Conservation (phyloP, 1,140 invertebrate genomes). For the Caenorhabditis brenneri region DNA sequence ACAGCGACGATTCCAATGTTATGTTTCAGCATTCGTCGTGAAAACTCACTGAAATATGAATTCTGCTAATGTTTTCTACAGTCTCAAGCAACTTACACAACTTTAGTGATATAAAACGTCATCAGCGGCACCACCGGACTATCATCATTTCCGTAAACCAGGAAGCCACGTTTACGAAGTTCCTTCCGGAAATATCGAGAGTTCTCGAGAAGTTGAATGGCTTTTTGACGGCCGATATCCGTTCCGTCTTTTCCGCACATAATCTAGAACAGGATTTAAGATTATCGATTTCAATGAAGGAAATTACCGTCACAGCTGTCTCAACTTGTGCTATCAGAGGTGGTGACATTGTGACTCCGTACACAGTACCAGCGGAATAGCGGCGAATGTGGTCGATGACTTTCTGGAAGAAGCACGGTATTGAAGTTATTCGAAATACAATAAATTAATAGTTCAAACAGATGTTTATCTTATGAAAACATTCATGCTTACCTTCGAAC, state of each 20-base stretch:
- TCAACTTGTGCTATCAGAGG: constrained; percentile 73
- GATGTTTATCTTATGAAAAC: too few species aligned
- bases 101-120: constrained; percentile 89
- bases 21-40: constrained; percentile 80
- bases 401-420: constrained; percentile 61
- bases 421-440: too few species aligned
- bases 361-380: constrained; percentile 71
- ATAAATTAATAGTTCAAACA: too few species aligned
- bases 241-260: constrained; percentile 72
- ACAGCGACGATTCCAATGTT: constrained; percentile 91
- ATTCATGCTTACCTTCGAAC: constrained; percentile 69
- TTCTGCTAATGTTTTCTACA: neutral
- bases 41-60: constrained; percentile 74
- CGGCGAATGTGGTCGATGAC: constrained; percentile 72
- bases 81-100: constrained; percentile 77
- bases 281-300: neutral
- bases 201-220: constrained; percentile 57
- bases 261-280: constrained; percentile 57
- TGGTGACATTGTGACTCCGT: constrained; percentile 72
- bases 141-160: constrained; percentile 90
- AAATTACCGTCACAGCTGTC: constrained; percentile 47
- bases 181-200: constrained; percentile 57
- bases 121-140: constrained; percentile 94
- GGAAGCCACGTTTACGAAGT: constrained; percentile 79
- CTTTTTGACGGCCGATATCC: constrained; percentile 67